phyloP scores from a whole-genome alignment of 2,888 invertebrate genomes.

The Callinectes sapidus region DNA sequence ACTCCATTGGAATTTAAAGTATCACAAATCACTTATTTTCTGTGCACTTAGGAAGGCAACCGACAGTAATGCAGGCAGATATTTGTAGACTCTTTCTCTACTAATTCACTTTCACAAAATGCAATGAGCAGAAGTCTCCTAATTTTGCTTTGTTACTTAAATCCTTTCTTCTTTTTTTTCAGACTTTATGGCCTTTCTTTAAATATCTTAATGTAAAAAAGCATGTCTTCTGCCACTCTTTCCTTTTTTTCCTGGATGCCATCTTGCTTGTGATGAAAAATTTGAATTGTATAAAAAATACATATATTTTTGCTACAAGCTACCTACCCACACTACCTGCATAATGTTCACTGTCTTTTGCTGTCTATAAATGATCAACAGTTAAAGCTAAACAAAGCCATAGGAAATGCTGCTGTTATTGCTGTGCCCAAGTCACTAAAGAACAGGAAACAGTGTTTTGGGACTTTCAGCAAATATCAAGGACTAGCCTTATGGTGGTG shows the following conservation, averaged over 20 bases:
- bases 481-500: neutral
- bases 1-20: neutral
- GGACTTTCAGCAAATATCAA: neutral
- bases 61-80: neutral
- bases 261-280: neutral
- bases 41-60: neutral
- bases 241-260: neutral
- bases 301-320: neutral
- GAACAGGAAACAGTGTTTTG: neutral
- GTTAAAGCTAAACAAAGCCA: slow-evolving; percentile 1
- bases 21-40: neutral
- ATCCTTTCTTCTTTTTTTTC: neutral
- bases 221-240: too few species aligned
- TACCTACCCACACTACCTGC: neutral
- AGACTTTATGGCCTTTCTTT: neutral
- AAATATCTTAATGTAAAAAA: too few species aligned
- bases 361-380: neutral
- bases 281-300: neutral
- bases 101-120: neutral
- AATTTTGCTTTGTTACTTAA: neutral
- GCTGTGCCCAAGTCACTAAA: neutral
- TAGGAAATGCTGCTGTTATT: neutral
- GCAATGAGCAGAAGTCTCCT: neutral
- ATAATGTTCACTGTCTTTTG: neutral
- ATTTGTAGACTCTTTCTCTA: neutral